These are phyloP conservation scores for Scaptomyza reducta DNA, from an alignment of 2,888 invertebrate genomes.

Conservation along the genomic window DNA sequence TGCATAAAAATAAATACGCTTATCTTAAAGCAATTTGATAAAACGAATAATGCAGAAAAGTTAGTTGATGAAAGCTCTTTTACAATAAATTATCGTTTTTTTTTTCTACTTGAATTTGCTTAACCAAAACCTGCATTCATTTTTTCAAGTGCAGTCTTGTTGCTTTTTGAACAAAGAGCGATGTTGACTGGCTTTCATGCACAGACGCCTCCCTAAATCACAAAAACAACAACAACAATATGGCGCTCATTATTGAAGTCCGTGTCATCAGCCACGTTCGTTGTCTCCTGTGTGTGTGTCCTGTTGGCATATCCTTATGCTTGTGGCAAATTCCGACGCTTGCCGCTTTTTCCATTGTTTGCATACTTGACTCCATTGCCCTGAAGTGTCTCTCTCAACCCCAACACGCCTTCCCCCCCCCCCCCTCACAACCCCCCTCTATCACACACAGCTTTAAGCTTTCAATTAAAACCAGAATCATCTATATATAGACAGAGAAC, in stretches of 20 bases:
- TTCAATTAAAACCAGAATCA: slow-evolving; percentile 54
- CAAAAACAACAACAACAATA: slow-evolving; percentile 26
- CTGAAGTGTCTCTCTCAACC: slow-evolving; percentile 58
- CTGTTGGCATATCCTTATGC: slow-evolving; percentile 36
- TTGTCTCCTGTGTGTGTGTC: slow-evolving; percentile 14
- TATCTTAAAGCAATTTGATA: neutral
- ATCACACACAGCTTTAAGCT: slow-evolving; percentile 31
- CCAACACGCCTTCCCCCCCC: neutral
- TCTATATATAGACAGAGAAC: slow-evolving; percentile 10
- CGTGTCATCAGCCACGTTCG: slow-evolving; percentile 63
- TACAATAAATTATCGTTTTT: neutral
- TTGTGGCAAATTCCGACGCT: slow-evolving; percentile 67
- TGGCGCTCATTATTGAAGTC: slow-evolving; percentile 75
- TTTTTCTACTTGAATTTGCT: neutral
- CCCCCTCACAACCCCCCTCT: neutral
- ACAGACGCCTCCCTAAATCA: slow-evolving; percentile 54
- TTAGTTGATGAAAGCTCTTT: neutral
- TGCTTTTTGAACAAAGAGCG: slow-evolving; percentile 34
- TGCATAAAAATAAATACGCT: neutral
- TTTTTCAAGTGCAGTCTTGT: slow-evolving; percentile 1
- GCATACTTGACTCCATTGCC: slow-evolving; percentile 76
- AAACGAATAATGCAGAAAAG: neutral
- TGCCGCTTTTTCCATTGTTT: slow-evolving; percentile 69
- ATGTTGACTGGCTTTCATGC: slow-evolving; percentile 56
- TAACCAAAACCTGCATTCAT: neutral